phyloP scores from a whole-genome alignment of 2,797 vertebrate genomes.

The Salarias fasciatus region DNA sequence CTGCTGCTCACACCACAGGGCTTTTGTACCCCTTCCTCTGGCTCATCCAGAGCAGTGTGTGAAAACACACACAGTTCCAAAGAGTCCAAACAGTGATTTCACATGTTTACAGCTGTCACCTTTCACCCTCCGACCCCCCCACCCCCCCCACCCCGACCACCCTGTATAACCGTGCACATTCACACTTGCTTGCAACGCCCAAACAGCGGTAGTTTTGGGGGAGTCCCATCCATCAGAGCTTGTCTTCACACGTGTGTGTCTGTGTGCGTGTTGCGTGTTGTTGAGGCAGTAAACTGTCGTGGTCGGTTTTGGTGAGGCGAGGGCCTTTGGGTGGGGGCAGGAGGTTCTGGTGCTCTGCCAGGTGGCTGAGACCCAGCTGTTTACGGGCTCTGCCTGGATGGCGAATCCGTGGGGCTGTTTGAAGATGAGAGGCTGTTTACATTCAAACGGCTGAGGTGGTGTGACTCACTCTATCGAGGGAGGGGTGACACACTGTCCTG shows the following conservation, averaged over 20 bases:
- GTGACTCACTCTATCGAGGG: constrained; percentile 53
- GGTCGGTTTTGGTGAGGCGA: constrained; percentile 33
- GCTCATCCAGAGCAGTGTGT: constrained; percentile 48
- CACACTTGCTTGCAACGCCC: constrained; percentile 57
- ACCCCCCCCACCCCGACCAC: constrained; percentile 1
- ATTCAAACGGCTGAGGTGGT: constrained; percentile 65
- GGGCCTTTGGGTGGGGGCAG: constrained; percentile 30
- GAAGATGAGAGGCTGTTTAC: constrained; percentile 68
- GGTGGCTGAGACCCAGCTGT: constrained; percentile 68
- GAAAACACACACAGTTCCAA: constrained; percentile 61
- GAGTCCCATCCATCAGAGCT: constrained; percentile 43
- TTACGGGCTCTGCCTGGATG: constrained; percentile 31
- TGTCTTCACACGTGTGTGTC: constrained; percentile 58
- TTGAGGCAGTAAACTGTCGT: constrained; percentile 57
- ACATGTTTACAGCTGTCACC: constrained; percentile 64
- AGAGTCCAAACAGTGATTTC: constrained; percentile 61
- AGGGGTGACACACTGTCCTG: constrained; percentile 22
- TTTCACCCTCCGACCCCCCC: constrained; percentile 27
- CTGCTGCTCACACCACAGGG: constrained; percentile 49
- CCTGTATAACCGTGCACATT: constrained; percentile 29
- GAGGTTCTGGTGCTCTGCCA: constrained; percentile 53
- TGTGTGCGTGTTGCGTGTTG: constrained; percentile 46
- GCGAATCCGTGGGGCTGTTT: constrained; percentile 49
- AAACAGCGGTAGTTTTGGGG: constrained; percentile 47
- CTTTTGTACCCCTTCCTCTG: constrained; percentile 42